phyloP scores from a whole-genome alignment of 2,113 vertebrate species.

The Strix aluco region DNA sequence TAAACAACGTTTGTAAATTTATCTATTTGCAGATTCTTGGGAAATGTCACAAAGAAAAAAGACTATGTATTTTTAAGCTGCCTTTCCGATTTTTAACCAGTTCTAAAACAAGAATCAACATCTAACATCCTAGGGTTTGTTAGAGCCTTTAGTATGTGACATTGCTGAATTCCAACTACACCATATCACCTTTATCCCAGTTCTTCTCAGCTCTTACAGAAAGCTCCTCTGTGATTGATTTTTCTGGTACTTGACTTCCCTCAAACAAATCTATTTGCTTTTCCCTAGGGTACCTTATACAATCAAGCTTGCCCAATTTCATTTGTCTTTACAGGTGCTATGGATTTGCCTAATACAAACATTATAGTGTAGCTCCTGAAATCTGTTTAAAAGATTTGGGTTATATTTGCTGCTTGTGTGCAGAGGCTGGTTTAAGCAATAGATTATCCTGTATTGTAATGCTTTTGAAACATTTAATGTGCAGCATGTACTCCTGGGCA shows the following conservation, averaged over 20 bases:
- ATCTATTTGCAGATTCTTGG: not conserved
- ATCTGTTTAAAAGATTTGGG: not conserved
- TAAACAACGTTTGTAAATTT: fast-evolving
- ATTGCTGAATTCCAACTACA: not conserved
- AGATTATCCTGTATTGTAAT: not conserved
- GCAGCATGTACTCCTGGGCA: not conserved
- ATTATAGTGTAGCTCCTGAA: not conserved
- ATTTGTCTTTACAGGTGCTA: not conserved
- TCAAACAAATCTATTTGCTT: not conserved
- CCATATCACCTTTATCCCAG: not conserved
- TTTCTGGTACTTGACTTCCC: not conserved
- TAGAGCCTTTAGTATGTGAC: not conserved
- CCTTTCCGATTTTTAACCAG: not conserved
- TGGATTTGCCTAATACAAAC: not conserved
- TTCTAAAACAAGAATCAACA: not conserved
- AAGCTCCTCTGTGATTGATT: not conserved
- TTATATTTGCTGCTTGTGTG: not conserved
- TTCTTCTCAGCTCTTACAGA: not conserved
- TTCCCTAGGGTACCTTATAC: not conserved
- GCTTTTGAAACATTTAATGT: not conserved
- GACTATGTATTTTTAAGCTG: not conserved
- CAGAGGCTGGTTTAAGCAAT: not conserved
- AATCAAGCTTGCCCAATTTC: not conserved
- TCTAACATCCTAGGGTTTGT: not conserved
- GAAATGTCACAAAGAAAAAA: not conserved